Evolutionary conservation across 2,113 vertebrate genomes (phyloP), one percentile per base, ranked within the genome.

Genomic region (Myrmophylax atrothorax): DNA sequence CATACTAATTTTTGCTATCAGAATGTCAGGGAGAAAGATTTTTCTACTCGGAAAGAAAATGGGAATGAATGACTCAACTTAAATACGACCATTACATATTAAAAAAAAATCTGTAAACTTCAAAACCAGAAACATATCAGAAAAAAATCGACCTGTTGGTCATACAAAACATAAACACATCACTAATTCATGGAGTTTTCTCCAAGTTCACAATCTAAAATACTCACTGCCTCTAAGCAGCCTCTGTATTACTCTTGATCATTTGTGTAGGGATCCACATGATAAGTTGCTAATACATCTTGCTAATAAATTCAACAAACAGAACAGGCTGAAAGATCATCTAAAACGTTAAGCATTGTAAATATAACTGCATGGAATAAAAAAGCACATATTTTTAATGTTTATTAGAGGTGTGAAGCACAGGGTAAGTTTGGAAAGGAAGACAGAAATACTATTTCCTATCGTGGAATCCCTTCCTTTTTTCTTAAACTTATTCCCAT

Each of bases 21-120:
- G 58, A 47, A 87, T 78, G n/a, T 40, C 37, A 81, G 37, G n/a
- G n/a, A 94, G 56, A 73, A 47, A 91, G 25, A 89, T 38, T 84
- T 93, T 85, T 83, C 58, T 46, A 26, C 77, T 96, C 88, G 75
- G 82, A 76, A 81, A 80, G 56, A 55, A 94, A 96, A 93, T 8
- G 38, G 53, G 49, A 86, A 85, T 25, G 25, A 88, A 42, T 16
- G 33, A 78, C 23, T 86, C 22, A 6, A 37, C 31, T 84, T 56
- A 78, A 84, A 72, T 23, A 46, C 3, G 80, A 12, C 23, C 50
- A 53, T 35, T 50, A 29, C 14, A 52, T 28, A 80, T 12, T n/a
- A 13, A 49, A 31, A 49, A 55, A 22, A 50, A 31, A 37, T 3
- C 2, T 44, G n/a, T 16, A 67, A 81, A 66, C 14, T 74, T 31